phyloP scores from a whole-genome alignment of 2,797 vertebrate species.

The Sebastes iracundus region DNA sequence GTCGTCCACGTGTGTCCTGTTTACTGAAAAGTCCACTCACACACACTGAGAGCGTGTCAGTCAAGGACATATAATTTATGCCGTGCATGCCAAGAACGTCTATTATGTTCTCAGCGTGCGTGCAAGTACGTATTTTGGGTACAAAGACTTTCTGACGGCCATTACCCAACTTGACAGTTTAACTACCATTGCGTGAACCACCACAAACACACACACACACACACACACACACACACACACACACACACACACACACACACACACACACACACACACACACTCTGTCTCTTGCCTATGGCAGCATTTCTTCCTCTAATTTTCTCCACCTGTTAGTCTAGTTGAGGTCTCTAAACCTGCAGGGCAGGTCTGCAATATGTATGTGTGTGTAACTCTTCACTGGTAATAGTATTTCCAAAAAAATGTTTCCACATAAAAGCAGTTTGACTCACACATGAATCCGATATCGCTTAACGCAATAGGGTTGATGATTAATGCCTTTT shows the following conservation, averaged over 20 bases:
- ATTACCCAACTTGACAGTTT: conserved; percentile 22
- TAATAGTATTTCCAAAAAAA: not conserved
- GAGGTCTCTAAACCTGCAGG: conserved; percentile 21
- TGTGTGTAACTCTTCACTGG: not conserved
- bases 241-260: not conserved
- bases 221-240: not conserved
- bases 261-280: not conserved
- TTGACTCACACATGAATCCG: not conserved
- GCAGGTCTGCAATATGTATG: not conserved
- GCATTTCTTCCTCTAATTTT: conserved; percentile 16
- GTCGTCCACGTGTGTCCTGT: not conserved
- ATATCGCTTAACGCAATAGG: not conserved
- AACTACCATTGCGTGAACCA: not conserved
- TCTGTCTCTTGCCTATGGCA: conserved; percentile 2
- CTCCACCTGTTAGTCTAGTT: conserved; percentile 20
- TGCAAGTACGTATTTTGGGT: conserved; percentile 19
- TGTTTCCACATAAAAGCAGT: not conserved
- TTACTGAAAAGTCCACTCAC: not conserved
- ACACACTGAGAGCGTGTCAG: not conserved
- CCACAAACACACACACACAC: not conserved
- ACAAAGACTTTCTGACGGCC: not conserved
- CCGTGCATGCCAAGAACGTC: not conserved
- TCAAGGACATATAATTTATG: not conserved
- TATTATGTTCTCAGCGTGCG: not conserved
- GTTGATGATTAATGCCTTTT: not conserved